These are phyloP conservation scores for Melanotaenia nigrans DNA, from an alignment of 2,797 vertebrate species.

Conservation along the genomic window DNA sequence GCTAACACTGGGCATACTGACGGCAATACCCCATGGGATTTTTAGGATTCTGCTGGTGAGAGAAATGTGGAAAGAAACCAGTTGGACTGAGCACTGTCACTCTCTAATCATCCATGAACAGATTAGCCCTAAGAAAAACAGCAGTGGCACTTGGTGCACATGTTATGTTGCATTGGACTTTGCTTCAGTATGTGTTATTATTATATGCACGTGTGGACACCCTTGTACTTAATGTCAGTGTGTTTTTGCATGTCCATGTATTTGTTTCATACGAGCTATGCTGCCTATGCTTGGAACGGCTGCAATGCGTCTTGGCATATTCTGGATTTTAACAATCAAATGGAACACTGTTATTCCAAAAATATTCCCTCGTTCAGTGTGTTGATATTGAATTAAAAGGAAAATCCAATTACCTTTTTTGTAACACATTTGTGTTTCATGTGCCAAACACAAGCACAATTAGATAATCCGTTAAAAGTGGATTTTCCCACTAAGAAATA, in stretches of 20 bases:
- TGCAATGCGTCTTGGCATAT: slow-evolving; percentile 17
- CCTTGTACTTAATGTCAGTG: background rate
- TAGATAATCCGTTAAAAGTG: background rate
- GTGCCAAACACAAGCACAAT: background rate
- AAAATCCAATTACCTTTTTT: background rate
- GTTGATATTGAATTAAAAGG: slow-evolving; percentile 4
- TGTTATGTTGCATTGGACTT: slow-evolving; percentile 12
- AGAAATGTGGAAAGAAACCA: slow-evolving; percentile 66
- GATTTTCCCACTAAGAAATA: background rate
- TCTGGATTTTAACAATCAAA: slow-evolving; percentile 5
- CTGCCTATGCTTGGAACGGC: background rate
- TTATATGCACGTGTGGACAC: slow-evolving; percentile 24
- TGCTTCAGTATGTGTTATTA: slow-evolving; percentile 27
- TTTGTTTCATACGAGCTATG: slow-evolving; percentile 4
- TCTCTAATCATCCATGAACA: slow-evolving; percentile 77
- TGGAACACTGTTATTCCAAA: background rate
- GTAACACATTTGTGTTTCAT: background rate
- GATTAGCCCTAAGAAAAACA: slow-evolving; percentile 71
- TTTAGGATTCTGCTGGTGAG: slow-evolving; percentile 63
- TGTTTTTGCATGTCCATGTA: background rate
- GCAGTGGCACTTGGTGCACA: slow-evolving; percentile 44
- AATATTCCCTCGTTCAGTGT: background rate
- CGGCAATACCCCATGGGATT: slow-evolving; percentile 62
- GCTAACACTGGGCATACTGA: slow-evolving; percentile 65
- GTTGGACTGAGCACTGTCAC: slow-evolving; percentile 75